A percentile compares a stretch with the other conserved stretches of the same genome.
These are phyloP conservation scores for Ylistrum balloti DNA, from an alignment of 1,140 invertebrate species.

Conservation along the genomic window DNA sequence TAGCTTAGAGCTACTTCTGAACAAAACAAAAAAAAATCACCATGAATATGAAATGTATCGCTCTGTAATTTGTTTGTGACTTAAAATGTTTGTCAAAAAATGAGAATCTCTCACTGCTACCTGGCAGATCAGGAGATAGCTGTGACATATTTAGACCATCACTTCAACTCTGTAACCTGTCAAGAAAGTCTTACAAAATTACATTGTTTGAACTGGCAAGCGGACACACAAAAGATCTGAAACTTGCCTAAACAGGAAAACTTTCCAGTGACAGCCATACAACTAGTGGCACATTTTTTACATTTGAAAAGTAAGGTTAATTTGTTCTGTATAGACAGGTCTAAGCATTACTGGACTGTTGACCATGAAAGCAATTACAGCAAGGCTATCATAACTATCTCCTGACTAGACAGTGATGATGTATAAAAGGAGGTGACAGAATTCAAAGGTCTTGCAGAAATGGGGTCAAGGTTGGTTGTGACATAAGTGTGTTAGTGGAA, in stretches of 20 bases:
- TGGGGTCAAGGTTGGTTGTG: not conserved
- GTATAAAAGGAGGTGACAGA: not conserved
- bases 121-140: not conserved
- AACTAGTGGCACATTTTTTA: not conserved
- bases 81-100: too few relatives aligned
- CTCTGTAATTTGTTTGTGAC: too few relatives aligned
- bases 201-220: not conserved
- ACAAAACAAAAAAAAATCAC: too few relatives aligned
- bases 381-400: not conserved
- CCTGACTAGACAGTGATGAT: not conserved
- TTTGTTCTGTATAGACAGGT: not conserved
- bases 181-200: not conserved
- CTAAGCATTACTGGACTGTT: not conserved
- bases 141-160: not conserved
- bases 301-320: constrained; percentile 5
- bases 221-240: not conserved
- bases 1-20: too few relatives aligned
- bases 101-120: too few relatives aligned
- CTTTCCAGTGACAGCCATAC: not conserved
- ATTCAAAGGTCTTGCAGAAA: not conserved
- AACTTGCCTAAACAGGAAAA: not conserved
- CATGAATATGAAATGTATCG: too few relatives aligned
- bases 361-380: not conserved
- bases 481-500: constrained; percentile 25
- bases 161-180: not conserved